Evolutionary conservation across 2,113 vertebrate species (phyloP), one percentile per base, ranked within the genome.

Genomic region (Chionodraco myersi): DNA sequence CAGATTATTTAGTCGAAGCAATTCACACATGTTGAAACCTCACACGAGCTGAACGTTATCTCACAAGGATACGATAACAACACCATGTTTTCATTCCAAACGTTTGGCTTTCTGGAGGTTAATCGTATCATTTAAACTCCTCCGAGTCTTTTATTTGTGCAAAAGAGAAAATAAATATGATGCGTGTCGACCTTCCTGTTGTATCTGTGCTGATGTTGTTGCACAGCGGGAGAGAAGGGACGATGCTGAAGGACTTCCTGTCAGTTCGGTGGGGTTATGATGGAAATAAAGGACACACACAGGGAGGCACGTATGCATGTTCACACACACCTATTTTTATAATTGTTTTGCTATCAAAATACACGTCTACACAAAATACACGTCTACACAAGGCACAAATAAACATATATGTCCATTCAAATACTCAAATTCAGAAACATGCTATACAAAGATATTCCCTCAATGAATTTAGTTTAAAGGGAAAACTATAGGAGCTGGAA

Each of bases 201-300:
- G 61, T 12, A 13, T 49, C 14, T 63, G 23, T 49, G 44, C 57
- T 15, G 13, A 16, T 48, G 23, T 53, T 18, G 56, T 10, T 30
- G 47, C 62, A 0, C 11, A 48, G 70, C 11, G 61, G 18, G 41
- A 0, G 41, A 11, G 6, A 45, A 15, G n/a, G 23, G 44, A 30
- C 47, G 36, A 41, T 44, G 63, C 1, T 65, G 65, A 73, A 34
- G 54, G 58, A 56, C 57, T 60, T 34, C 36, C 36, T 53, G 53
- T 10, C 54, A 21, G 34, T 53, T 63, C 64, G 47, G 65, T 70
- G n/a, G 66, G 36, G 66, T 82, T 70, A 77, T 72, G 80, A 77
- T 80, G 82, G 51, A 7, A 5, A 73, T 79, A 65, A 76, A 71
- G 75, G 75, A 77, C 72, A 69, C 47, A 44, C 57, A 68, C 41